These are phyloP conservation scores for Agonopterix heracliana DNA, from an alignment of 2,888 invertebrate species.

Conservation along the genomic window DNA sequence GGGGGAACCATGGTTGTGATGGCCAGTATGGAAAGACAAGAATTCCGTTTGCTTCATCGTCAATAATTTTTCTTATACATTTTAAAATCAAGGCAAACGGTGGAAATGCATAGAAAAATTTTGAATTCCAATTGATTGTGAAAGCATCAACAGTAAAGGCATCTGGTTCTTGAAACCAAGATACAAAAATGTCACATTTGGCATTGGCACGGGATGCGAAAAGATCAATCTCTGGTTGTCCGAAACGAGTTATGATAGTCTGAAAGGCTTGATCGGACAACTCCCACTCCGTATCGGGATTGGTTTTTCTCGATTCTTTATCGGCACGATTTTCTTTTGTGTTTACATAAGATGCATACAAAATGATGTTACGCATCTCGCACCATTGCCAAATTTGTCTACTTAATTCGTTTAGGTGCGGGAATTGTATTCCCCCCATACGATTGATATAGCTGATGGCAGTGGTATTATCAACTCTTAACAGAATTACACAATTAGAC, in stretches of 20 bases:
- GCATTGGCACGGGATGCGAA: constrained; percentile 6
- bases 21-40: too few relatives aligned
- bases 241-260: background rate
- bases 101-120: too few relatives aligned
- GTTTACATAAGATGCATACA: constrained; percentile 5
- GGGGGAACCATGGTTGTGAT: too few relatives aligned
- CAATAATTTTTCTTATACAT: too few relatives aligned
- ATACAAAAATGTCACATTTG: constrained; percentile 3
- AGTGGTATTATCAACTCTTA: constrained; percentile 9
- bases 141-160: constrained; percentile 6
- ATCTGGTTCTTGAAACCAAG: constrained; percentile 4
- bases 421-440: too few relatives aligned
- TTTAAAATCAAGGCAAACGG: too few relatives aligned
- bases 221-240: constrained; percentile 3
- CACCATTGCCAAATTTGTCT: constrained; percentile 6
- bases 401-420: background rate
- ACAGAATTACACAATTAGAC: background rate
- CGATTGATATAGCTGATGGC: constrained; percentile 2
- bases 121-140: background rate
- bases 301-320: constrained; percentile 1
- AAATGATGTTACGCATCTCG: constrained; percentile 1
- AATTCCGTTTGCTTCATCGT: too few relatives aligned
- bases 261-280: background rate
- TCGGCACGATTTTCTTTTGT: constrained; percentile 8
- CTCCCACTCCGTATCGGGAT: constrained; percentile 4